Evolutionary conservation across 2,888 invertebrate species (phyloP), one percentile per base, ranked within the genome.

Genomic region (Ceriagrion tenellum): DNA sequence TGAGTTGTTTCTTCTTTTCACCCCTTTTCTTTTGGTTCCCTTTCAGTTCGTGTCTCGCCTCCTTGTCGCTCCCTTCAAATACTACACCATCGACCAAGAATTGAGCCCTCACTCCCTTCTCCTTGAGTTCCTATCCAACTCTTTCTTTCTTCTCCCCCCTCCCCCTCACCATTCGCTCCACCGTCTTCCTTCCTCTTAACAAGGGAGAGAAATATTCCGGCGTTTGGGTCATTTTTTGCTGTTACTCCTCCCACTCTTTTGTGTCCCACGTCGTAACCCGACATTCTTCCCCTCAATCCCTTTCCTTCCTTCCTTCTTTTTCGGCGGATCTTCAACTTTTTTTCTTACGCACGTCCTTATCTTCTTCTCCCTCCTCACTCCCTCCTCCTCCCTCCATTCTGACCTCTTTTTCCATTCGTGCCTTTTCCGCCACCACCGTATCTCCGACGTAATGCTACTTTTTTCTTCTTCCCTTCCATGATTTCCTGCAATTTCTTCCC

Each of bases 181-280:
- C 13, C 35, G 16, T 18, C 81, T 81, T 81, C 81, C 35, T 35
- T 35, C 35, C 81, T 35, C 35, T 35, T 69, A 81, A 81, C 35
- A 81, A 81, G 81, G 81, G 81, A 35, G 35, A 35, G 35, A 81
- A 81, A 81, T 81, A 81, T 81, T 81, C 81, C 81, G 35, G 16
- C 23, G 16, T 35, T 35, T 81, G 16, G 69, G 81, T 35, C 81
- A 81, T 81, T 81, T 81, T 81, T 81, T 81, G 81, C 30, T 18
- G 35, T 35, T 30, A 13, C 81, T 81, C 35, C 81, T 81, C 35
- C 81, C 35, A 8, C 81, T 13, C 35, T 35, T 81, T 81, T 81
- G 81, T 35, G 81, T 81, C 81, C 35, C 35, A 16, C 81, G 81
- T 35, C 35, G 35, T 35, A 81, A 35, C 81, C 81, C 81, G 13